Evolutionary conservation across 1,140 invertebrate species (phyloP).

Genomic region (Trachymyrmex cornetzi): DNA sequence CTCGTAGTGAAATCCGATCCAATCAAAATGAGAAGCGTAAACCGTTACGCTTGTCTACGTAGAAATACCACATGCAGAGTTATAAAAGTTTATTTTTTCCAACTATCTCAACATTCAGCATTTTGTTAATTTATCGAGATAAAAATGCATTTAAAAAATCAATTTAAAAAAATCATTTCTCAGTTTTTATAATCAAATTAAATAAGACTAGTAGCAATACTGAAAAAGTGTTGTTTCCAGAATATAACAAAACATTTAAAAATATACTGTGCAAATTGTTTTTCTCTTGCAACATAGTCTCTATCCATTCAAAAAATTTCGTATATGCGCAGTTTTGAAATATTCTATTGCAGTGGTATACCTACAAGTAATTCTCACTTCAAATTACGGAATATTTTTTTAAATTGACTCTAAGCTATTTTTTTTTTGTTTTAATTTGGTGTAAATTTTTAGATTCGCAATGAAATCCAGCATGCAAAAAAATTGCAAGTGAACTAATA

Average conservation of each 20-base stretch:
- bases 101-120: not conserved
- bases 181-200: constrained; percentile 13
- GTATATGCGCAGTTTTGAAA: constrained; percentile 11
- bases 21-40: constrained; percentile 33
- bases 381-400: constrained; percentile 40
- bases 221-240: constrained; percentile 6
- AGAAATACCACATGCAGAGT: not conserved
- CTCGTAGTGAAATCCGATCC: constrained; percentile 34
- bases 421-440: not conserved
- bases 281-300: not conserved
- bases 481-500: constrained; percentile 1
- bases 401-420: not conserved
- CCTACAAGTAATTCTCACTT: constrained; percentile 9
- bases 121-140: not conserved
- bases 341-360: not conserved
- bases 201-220: not conserved
- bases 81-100: not conserved
- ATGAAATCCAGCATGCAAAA: not conserved
- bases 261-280: not conserved
- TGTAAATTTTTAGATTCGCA: constrained; percentile 1
- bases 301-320: constrained; percentile 21
- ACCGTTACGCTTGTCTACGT: constrained; percentile 11
- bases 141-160: not conserved
- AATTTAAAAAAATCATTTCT: not conserved
- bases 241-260: constrained; percentile 8